A percentile compares a stretch with the other conserved stretches of the same genome.
Conservation (phyloP, 1,140 invertebrate genomes). For the Caenorhabditis remanei region DNA sequence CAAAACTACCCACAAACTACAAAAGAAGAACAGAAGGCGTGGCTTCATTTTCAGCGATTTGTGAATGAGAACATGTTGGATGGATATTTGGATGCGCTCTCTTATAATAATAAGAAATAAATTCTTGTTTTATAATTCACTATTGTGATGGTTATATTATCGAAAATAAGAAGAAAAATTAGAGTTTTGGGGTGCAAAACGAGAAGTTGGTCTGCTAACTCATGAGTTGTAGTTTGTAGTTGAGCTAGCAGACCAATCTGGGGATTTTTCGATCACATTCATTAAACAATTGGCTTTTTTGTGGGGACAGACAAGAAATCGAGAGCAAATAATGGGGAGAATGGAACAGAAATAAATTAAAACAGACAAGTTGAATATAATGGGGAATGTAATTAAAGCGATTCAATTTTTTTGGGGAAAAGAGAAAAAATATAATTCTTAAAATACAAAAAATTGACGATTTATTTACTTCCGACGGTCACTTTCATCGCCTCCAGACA, state of each 20-base stretch:
- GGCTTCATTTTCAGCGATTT: constrained; percentile 46
- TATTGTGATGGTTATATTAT: too few species aligned
- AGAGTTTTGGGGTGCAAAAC: background rate
- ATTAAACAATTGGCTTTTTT: too few species aligned
- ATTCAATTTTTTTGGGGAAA: background rate
- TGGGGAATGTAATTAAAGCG: background rate
- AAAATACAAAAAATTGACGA: background rate
- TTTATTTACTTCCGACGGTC: constrained; percentile 47
- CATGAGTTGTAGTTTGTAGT: background rate
- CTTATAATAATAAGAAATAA: constrained; percentile 34
- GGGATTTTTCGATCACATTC: too few species aligned
- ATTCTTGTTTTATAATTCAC: too few species aligned
- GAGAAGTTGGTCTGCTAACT: background rate
- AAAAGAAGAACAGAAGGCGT: constrained; percentile 46
- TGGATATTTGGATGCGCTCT: constrained; percentile 44
- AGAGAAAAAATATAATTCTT: background rate
- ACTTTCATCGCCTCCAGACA: constrained; percentile 48
- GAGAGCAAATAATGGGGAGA: too few species aligned
- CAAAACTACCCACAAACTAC: constrained; percentile 46
- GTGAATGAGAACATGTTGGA: constrained; percentile 47
- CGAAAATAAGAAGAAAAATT: too few species aligned
- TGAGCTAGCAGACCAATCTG: too few species aligned
- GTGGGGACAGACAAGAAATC: background rate
- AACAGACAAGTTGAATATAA: too few species aligned
- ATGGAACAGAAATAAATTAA: background rate